Evolutionary conservation across 2,888 invertebrate genomes (phyloP).

Genomic region (Fabriciana adippe): DNA sequence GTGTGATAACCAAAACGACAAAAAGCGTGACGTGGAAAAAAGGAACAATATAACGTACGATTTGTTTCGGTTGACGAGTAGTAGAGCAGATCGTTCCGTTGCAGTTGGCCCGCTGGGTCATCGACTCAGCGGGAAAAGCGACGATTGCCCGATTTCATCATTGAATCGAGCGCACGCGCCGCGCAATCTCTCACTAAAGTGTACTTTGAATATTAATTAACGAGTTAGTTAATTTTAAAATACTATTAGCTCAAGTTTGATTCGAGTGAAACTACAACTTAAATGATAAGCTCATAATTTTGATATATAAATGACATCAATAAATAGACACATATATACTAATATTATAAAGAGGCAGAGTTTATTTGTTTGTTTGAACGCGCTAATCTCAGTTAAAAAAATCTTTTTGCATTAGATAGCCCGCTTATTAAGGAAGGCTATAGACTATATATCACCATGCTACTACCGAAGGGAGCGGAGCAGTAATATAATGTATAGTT

Average conservation of each 20-base stretch:
- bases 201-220: background rate
- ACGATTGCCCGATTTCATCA: conserved; percentile 32
- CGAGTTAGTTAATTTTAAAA: background rate
- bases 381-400: too few relatives aligned
- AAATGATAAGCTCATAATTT: too few relatives aligned
- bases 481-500: too few relatives aligned
- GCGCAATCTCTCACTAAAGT: conserved; percentile 1
- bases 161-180: conserved; percentile 15
- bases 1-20: conserved; percentile 47
- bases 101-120: conserved; percentile 65
- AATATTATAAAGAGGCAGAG: too few relatives aligned
- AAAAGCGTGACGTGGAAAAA: conserved; percentile 54
- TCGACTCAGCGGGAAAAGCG: conserved; percentile 57
- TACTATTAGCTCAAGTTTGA: too few relatives aligned
- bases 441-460: too few relatives aligned
- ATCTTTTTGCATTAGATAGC: too few relatives aligned
- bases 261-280: too few relatives aligned
- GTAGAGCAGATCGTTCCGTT: conserved; percentile 56
- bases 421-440: background rate
- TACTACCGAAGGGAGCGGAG: too few relatives aligned
- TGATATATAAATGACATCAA: too few relatives aligned
- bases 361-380: too few relatives aligned
- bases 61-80: conserved; percentile 70
- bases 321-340: too few relatives aligned
- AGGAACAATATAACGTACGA: conserved; percentile 56